These are phyloP conservation scores for Apoda limacodes DNA, from an alignment of 2,888 invertebrate genomes.

Conservation along the genomic window DNA sequence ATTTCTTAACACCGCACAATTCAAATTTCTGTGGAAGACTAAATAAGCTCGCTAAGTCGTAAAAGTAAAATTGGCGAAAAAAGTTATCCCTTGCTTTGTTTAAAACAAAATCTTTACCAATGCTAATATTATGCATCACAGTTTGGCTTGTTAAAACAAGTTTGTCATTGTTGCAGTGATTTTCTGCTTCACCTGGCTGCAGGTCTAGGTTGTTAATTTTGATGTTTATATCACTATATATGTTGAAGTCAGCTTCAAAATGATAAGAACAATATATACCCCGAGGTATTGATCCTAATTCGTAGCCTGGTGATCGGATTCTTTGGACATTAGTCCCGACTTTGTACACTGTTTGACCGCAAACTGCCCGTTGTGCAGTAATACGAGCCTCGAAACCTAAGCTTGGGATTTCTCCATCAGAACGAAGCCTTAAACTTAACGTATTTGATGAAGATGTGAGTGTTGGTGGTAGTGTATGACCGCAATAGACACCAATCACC, in stretches of 20 bases:
- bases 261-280: constrained; percentile 45
- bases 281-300: constrained; percentile 33
- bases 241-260: constrained; percentile 22
- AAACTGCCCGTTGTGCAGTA: constrained; percentile 46
- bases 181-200: constrained; percentile 28
- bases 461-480: constrained; percentile 64
- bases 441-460: constrained; percentile 71
- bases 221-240: not conserved
- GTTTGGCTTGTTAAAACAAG: constrained; percentile 34
- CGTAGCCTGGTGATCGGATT: constrained; percentile 43
- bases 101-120: no score
- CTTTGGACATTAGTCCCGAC: constrained; percentile 25
- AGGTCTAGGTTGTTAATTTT: constrained; percentile 36
- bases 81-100: no score
- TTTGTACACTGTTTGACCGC: constrained; percentile 33
- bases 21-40: no score
- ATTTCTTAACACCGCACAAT: constrained; percentile 35
- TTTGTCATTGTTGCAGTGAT: constrained; percentile 41
- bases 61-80: no score
- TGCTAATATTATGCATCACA: no score
- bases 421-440: constrained; percentile 74
- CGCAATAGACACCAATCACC: constrained; percentile 77
- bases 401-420: constrained; percentile 70
- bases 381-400: constrained; percentile 75
- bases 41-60: no score